These are phyloP conservation scores for Scomber scombrus DNA, from an alignment of 2,113 vertebrate species.

Conservation along the genomic window DNA sequence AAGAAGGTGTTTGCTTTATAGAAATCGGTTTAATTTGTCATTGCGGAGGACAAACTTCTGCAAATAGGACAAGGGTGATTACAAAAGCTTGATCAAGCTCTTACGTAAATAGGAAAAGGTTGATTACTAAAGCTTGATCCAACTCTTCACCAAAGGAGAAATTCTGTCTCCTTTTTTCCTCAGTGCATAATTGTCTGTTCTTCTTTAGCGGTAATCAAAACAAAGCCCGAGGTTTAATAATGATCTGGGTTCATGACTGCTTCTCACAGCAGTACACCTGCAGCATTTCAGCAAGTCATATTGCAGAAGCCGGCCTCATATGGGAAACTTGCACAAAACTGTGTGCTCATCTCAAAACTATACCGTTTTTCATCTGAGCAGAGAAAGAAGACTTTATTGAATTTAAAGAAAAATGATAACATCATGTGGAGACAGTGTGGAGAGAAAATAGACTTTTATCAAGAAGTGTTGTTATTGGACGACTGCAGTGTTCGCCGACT, in stretches of 20 bases:
- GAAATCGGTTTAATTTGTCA: conserved; percentile 4
- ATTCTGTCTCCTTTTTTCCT: conserved; percentile 22
- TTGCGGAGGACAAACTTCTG: conserved; percentile 18
- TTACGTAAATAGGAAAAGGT: neutral
- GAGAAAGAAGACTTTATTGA: conserved; percentile 72
- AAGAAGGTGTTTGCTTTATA: conserved; percentile 7
- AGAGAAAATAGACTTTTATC: conserved; percentile 82
- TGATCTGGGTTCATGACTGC: conserved; percentile 42
- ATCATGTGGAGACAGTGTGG: conserved; percentile 74
- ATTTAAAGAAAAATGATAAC: conserved; percentile 77
- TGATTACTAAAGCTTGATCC: conserved; percentile 18
- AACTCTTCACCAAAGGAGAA: conserved; percentile 12
- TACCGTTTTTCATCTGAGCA: conserved; percentile 63
- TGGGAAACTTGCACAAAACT: conserved; percentile 59
- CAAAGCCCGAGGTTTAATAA: conserved; percentile 56
- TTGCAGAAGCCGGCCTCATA: conserved; percentile 50
- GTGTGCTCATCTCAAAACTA: conserved; percentile 64
- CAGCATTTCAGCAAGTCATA: conserved; percentile 52
- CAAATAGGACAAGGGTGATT: too few species aligned
- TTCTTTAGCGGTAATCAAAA: conserved; percentile 54
- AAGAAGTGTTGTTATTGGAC: conserved; percentile 81
- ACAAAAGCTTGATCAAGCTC: too few species aligned
- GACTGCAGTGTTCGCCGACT: conserved; percentile 64
- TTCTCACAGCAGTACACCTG: conserved; percentile 47
- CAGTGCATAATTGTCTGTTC: conserved; percentile 32